Evolutionary conservation across 1,140 invertebrate species (phyloP).

Genomic region (Neodiprion pinetum): DNA sequence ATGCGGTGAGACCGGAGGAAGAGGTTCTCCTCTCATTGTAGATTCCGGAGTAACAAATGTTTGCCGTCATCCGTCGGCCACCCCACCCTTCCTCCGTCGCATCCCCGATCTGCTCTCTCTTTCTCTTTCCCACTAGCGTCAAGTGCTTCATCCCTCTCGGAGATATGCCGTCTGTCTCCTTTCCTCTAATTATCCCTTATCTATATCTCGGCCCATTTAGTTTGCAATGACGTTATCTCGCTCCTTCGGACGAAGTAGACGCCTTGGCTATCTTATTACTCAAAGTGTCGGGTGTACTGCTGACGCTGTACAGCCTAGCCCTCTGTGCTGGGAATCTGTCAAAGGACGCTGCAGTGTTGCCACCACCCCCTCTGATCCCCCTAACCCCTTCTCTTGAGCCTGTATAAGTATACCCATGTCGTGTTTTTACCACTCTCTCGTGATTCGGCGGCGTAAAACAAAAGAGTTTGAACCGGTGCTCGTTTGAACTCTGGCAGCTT

Average conservation of each 20-base stretch:
- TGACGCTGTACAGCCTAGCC: neutral
- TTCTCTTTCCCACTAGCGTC: slow-evolving; percentile 29
- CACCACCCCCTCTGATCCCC: neutral
- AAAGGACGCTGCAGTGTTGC: neutral
- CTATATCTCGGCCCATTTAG: slow-evolving; percentile 62
- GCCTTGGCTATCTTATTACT: slow-evolving; percentile 60
- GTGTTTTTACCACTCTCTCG: neutral
- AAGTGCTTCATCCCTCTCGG: neutral
- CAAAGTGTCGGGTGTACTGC: slow-evolving; percentile 50
- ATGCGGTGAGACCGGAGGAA: neutral
- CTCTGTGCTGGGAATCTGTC: neutral
- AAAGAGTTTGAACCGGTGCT: neutral
- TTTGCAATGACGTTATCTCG: slow-evolving; percentile 60
- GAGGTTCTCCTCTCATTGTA: slow-evolving; percentile 46
- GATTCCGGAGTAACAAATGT: slow-evolving; percentile 58
- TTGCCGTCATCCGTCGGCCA: slow-evolving; percentile 46
- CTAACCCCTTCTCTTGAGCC: neutral
- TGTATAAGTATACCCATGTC: neutral
- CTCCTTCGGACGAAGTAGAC: slow-evolving; percentile 52
- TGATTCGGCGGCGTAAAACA: slow-evolving; percentile 4
- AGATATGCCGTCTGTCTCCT: slow-evolving; percentile 46
- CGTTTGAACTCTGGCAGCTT: neutral
- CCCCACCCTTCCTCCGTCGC: slow-evolving; percentile 11
- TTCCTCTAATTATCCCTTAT: slow-evolving; percentile 62
- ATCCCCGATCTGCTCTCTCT: slow-evolving; percentile 23